Evolutionary conservation across 2,797 vertebrate genomes (phyloP).

Genomic region (Sebastes cheni): DNA sequence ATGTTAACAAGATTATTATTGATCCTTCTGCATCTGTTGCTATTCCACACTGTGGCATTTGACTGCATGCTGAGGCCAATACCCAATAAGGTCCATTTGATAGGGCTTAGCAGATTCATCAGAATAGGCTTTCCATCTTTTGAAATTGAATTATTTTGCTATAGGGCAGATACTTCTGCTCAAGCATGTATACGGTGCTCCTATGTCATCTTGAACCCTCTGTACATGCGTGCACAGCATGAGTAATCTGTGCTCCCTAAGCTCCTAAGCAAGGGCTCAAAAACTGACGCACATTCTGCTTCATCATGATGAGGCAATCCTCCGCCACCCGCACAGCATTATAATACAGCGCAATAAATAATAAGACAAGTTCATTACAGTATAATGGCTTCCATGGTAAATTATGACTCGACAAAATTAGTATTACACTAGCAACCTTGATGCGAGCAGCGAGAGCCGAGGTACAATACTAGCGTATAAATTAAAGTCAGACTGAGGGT

Average conservation of each 20-base stretch:
- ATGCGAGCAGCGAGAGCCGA: not conserved
- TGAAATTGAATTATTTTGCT: constrained; percentile 2
- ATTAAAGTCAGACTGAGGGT: constrained; percentile 27
- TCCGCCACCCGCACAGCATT: not conserved
- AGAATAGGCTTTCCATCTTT: not conserved
- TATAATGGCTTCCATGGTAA: not conserved
- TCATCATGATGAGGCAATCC: constrained; percentile 6
- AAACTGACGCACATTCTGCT: not conserved
- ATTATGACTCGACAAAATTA: constrained; percentile 19
- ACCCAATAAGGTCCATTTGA: constrained; percentile 24
- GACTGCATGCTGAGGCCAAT: constrained; percentile 27
- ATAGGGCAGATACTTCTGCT: not conserved
- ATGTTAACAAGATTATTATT: constrained; percentile 65
- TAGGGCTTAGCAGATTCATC: constrained; percentile 2
- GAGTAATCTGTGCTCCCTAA: not conserved
- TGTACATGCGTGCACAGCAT: constrained; percentile 5
- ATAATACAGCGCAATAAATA: not conserved
- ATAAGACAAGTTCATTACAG: not conserved
- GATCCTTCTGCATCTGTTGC: constrained; percentile 51
- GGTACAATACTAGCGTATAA: not conserved
- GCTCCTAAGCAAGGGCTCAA: not conserved
- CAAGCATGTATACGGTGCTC: not conserved
- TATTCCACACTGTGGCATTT: constrained; percentile 31
- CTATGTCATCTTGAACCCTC: not conserved
- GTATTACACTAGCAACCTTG: not conserved